Percentiles rank a stretch among this genome's conserved stretches.
Conservation (phyloP, 92 coral and sea anemone species). For the Zoanthus sociatus region DNA sequence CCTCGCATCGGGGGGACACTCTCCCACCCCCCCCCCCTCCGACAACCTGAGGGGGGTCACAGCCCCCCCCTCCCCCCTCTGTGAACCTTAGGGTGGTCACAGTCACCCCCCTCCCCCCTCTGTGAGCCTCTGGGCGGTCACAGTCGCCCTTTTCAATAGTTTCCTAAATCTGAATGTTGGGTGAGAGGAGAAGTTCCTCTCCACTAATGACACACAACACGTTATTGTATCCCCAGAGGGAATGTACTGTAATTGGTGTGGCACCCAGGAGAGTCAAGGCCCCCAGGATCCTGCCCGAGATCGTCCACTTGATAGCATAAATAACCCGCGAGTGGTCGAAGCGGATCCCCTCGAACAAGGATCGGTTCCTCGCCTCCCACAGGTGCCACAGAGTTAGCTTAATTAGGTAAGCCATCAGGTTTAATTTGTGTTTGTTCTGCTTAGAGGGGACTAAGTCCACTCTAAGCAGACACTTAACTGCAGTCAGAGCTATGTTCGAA, state of each 20-base stretch:
- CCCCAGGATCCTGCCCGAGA: background rate
- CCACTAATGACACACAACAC: background rate
- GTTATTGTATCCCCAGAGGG: background rate
- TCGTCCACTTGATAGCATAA: background rate
- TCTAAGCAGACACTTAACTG: background rate
- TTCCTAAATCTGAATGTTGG: no score
- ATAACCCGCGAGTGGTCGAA: background rate
- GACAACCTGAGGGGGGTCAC: no score
- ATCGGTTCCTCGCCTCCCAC: constrained; percentile 15
- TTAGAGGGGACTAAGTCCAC: no score
- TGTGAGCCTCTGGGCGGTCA: no score
- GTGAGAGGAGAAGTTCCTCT: background rate
- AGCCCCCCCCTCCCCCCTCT: no score
- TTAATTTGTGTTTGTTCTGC: no score
- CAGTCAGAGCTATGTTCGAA: constrained; percentile 21
- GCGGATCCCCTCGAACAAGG: background rate
- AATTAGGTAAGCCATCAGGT: background rate
- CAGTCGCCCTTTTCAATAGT: no score
- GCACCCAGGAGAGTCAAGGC: background rate
- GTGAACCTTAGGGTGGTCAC: no score
- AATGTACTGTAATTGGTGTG: background rate
- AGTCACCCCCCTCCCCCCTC: no score
- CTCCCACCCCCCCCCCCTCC: no score
- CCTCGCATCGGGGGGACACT: no score
- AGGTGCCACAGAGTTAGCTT: constrained; percentile 6